Evolutionary conservation across 2,888 invertebrate genomes (phyloP).

Genomic region (Hydraecia micacea): DNA sequence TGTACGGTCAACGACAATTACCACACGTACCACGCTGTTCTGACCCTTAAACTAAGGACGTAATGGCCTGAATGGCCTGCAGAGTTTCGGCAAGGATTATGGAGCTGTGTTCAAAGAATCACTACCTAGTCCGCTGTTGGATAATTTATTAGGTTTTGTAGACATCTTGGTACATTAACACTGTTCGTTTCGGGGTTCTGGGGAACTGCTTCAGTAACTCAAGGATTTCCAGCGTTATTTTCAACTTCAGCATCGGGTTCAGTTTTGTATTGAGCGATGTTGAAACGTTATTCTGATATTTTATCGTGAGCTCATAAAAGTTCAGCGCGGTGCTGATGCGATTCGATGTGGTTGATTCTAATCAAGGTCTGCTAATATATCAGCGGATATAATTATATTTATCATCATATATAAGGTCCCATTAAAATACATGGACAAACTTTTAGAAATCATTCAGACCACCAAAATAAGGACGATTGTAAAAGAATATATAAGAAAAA

Average conservation of each 20-base stretch:
- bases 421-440: too few relatives aligned
- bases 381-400: too few relatives aligned
- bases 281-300: not conserved
- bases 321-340: too few relatives aligned
- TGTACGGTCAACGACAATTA: conserved; percentile 59
- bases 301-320: not conserved
- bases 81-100: conserved; percentile 42
- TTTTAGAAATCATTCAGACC: too few relatives aligned
- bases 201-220: not conserved
- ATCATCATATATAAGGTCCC: too few relatives aligned
- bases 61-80: conserved; percentile 57
- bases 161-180: conserved; percentile 53
- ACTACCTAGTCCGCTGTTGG: conserved; percentile 42
- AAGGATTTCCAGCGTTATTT: not conserved
- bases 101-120: conserved; percentile 53
- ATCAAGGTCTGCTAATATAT: too few relatives aligned
- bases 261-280: conserved; percentile 1
- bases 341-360: too few relatives aligned
- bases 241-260: not conserved
- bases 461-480: too few relatives aligned
- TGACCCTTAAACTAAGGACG: conserved; percentile 46
- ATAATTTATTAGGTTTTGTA: conserved; percentile 61
- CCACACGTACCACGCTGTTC: conserved; percentile 43
- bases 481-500: too few relatives aligned
- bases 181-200: conserved; percentile 21